These are phyloP conservation scores for Epinotia bilunana DNA, from an alignment of 2,888 invertebrate species.

Conservation along the genomic window DNA sequence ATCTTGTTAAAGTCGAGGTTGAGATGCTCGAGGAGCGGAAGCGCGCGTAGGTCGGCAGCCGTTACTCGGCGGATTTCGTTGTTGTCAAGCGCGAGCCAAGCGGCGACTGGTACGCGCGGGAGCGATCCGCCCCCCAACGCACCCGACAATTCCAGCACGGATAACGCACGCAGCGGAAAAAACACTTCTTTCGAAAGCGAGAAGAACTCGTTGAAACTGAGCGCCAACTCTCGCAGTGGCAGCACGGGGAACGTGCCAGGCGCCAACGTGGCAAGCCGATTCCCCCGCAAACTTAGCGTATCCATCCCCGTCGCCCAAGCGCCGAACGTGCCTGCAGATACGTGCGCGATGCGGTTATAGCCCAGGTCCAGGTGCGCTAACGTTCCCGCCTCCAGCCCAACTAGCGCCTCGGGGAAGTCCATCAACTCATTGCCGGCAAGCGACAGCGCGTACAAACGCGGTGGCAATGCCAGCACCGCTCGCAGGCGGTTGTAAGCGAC, in stretches of 20 bases:
- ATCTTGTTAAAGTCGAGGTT: conserved; percentile 93
- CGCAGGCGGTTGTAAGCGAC: conserved; percentile 90
- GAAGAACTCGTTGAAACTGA: conserved; percentile 93
- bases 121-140: conserved; percentile 89
- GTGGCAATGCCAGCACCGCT: conserved; percentile 80
- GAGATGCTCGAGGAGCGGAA: conserved; percentile 88
- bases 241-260: conserved; percentile 87
- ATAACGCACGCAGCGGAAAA: conserved; percentile 87
- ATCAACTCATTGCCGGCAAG: conserved; percentile 89
- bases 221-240: conserved; percentile 90
- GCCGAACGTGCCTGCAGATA: conserved; percentile 87
- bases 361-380: conserved; percentile 89
- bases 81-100: conserved; percentile 93
- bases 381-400: conserved; percentile 85
- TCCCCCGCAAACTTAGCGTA: conserved; percentile 90
- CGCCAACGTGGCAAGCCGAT: conserved; percentile 87
- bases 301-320: conserved; percentile 89
- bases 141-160: conserved; percentile 92
- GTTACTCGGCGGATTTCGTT: conserved; percentile 87
- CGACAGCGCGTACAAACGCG: conserved; percentile 87
- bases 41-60: conserved; percentile 86
- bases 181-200: conserved; percentile 89
- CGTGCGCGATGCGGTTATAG: conserved; percentile 90
- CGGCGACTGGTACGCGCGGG: conserved; percentile 86
- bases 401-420: conserved; percentile 86